Base-by-base conservation (phyloP, 2,888 invertebrate species). In the Chaetoderma sp. region DNA sequence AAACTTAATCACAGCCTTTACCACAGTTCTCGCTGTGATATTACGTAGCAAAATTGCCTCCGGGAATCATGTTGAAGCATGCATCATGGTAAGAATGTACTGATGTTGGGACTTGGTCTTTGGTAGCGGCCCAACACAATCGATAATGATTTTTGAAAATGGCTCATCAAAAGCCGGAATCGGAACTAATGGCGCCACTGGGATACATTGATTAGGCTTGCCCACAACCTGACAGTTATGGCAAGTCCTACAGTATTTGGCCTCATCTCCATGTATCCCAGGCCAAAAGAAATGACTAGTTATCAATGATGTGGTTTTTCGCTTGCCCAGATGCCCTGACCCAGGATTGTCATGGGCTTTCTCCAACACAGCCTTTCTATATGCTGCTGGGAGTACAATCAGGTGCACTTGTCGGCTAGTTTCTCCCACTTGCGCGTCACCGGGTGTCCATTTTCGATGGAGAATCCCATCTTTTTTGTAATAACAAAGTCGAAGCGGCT, bases 101-200 rank as follows among this genome's bases (percentile, higher is more conserved):
- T 44, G 27, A 54, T 60, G 21, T 13, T 54, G 52, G 16, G 60
- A 60, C 45, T 54, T 65, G 21, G 54, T 44, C 33, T 30, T 50
- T 21, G 65, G 65, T 23, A 65, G 28, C 39, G 65, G 65, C 28
- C 65, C 60, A 25, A 65, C 65, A 42, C 60, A 49, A 42, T 10
- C 28, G 18, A 52, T 10, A 16, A 52, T n/a, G 16, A 63, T 59
- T n/a, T 30, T 47, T 33, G 27, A 28, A 32, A 63, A 63, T 33
- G 63, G 63, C 27, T 63, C 59, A 49, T 25, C 59, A 27, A 63
- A 44, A 27, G 47, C 63, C 18, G 63, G 63, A 13, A 63, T 50
- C 6, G 63, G 59, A 8, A 23, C 16, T 18, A 59, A 28, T 4
- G 63, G 59, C 5, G 59, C 63, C 23, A 21, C 18, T 13, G 25